These are phyloP conservation scores for Biston stratarius DNA, from an alignment of 2,888 invertebrate species.

Conservation along the genomic window DNA sequence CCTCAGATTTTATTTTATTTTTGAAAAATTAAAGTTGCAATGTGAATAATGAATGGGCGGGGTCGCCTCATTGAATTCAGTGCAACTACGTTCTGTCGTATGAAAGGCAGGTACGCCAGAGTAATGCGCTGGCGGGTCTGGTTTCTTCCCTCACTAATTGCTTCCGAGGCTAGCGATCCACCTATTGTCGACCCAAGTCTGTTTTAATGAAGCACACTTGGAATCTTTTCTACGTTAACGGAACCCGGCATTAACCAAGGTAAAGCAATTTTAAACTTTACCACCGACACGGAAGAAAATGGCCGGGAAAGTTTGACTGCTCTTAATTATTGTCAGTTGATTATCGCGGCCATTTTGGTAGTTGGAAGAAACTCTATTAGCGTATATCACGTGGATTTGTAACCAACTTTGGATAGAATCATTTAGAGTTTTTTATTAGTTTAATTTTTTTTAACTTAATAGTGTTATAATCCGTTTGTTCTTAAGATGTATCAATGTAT, in stretches of 20 bases:
- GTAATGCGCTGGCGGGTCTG: conserved; percentile 46
- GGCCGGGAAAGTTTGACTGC: conserved; percentile 65
- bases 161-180: conserved; percentile 68
- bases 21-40: conserved; percentile 19
- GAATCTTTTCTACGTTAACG: conserved; percentile 69
- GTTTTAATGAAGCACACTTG: conserved; percentile 79
- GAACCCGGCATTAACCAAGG: conserved; percentile 63
- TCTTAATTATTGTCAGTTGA: conserved; percentile 72
- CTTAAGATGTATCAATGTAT: too few relatives aligned
- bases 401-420: conserved; percentile 22
- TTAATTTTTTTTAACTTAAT: too few relatives aligned
- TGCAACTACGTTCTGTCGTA: conserved; percentile 32
- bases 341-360: conserved; percentile 58
- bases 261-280: conserved; percentile 74
- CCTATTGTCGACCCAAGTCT: conserved; percentile 71
- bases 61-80: conserved; percentile 38
- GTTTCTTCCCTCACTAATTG: conserved; percentile 66
- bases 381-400: conserved; percentile 35
- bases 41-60: conserved; percentile 36
- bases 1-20: too few relatives aligned
- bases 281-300: conserved; percentile 64
- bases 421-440: neutral
- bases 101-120: conserved; percentile 41
- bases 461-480: too few relatives aligned
- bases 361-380: conserved; percentile 48